Percentiles rank a stretch among this genome's conserved stretches.
Evolutionary conservation across 2,113 vertebrate genomes (phyloP).

Genomic region (Azemiops feae): DNA sequence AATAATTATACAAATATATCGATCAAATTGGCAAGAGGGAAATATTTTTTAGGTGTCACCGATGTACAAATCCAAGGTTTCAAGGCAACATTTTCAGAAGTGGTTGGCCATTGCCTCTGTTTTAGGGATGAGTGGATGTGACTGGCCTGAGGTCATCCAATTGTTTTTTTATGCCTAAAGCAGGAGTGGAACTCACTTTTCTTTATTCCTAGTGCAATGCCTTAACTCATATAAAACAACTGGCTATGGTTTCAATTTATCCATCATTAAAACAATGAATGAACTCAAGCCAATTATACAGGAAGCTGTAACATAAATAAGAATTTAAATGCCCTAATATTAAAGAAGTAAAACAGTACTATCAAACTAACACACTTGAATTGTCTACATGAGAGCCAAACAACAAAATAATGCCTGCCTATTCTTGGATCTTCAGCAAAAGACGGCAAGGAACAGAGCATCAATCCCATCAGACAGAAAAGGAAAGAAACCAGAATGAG

Average conservation of each 20-base stretch:
- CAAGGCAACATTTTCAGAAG: no score
- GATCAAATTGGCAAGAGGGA: no score
- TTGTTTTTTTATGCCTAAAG: no score
- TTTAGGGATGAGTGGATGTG: no score
- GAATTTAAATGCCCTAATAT: neutral
- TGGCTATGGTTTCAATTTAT: neutral
- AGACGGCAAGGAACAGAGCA: neutral
- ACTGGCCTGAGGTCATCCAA: no score
- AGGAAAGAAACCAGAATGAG: neutral
- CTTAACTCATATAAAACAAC: no score
- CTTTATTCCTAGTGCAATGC: no score
- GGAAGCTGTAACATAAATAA: neutral
- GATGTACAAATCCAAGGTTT: no score
- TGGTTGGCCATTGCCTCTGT: no score
- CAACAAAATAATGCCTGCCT: neutral
- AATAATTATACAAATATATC: no score
- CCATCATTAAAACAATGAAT: neutral
- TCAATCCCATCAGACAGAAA: neutral
- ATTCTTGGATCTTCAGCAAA: neutral
- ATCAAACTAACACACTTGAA: neutral
- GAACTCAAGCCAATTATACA: neutral
- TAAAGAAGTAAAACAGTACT: neutral
- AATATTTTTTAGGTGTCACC: no score
- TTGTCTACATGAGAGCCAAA: neutral
- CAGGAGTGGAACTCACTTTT: no score